These are phyloP conservation scores for Myzus persicae DNA, from an alignment of 1,140 invertebrate genomes.

Conservation along the genomic window DNA sequence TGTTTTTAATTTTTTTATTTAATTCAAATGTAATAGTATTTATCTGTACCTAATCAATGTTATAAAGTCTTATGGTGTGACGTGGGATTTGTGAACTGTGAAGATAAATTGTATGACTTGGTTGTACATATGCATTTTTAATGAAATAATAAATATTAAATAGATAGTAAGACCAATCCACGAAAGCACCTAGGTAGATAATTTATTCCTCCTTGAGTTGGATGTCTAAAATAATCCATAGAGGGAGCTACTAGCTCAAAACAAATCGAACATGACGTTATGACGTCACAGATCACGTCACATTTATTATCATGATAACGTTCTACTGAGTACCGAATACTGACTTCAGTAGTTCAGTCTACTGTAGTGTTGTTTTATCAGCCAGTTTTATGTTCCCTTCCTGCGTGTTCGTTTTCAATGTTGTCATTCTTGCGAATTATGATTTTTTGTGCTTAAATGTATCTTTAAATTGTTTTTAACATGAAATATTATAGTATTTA, in stretches of 20 bases:
- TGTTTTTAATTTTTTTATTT: not conserved
- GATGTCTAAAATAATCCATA: not conserved
- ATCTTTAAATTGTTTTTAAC: not conserved
- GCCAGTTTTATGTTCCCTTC: not conserved
- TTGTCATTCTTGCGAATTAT: not conserved
- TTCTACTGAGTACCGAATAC: not conserved
- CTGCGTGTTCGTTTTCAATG: not conserved
- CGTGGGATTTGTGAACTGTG: not conserved
- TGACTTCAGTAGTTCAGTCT: too few species aligned
- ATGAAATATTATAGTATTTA: not conserved
- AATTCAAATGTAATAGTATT: not conserved
- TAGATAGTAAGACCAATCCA: not conserved
- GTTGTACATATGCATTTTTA: not conserved
- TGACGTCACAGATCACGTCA: constrained; percentile 11
- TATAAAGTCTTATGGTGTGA: not conserved
- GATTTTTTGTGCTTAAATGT: not conserved
- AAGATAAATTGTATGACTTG: not conserved
- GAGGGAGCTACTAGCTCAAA: constrained; percentile 22
- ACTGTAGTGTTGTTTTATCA: constrained; percentile 16
- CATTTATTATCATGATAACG: constrained; percentile 30
- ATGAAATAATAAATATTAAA: not conserved
- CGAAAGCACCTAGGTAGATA: not conserved
- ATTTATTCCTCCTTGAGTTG: not conserved
- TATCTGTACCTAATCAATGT: not conserved
- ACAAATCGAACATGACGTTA: not conserved